Evolutionary conservation across 2,888 invertebrate genomes (phyloP), one percentile per base, ranked within the genome.

Genomic region (Epirrita christyi): DNA sequence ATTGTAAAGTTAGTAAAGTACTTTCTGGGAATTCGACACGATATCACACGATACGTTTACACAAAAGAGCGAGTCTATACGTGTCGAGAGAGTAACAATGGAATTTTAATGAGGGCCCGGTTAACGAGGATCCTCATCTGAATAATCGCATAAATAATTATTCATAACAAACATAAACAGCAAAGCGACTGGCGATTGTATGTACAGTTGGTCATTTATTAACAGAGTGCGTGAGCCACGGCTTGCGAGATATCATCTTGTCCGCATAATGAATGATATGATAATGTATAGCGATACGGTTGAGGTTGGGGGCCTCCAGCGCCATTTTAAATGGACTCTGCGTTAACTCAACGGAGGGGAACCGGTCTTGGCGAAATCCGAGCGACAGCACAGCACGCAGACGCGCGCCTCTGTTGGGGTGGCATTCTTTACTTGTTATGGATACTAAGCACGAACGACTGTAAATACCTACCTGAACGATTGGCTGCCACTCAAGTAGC

Each of bases 101-200:
- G 88, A 87, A 90, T 89, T 85, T 86, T 86, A 89, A 89, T 88
- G 85, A 86, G 83, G 65, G 70, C 73, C 74, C 76, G 75, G 84
- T 84, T 85, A 87, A 83, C 83, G 80, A 84, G 80, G 75, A 81
- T 80, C 70, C 75, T 68, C 78, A 87, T 89, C 80, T 85, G 80
- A 88, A 88, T 91, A 89, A 88, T 84, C 80, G 83, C 82, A 85
- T 86, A 78, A 80, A 85, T 84, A 81, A 85, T 85, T 83, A 86
- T 85, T 84, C 81, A 84, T 85, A 83, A 81, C 79, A 81, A 84
- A 85, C 75, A 79, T 73, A 81, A 82, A 82, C 76, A 78, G 66
- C 73, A 62, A 65, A 78, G 74, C 77, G 78, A 75, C 75, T 61
- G 72, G 66, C 69, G 68, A 73, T 72, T 75, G 73, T 74, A 68